Evolutionary conservation across 1,140 invertebrate species (phyloP).

Genomic region (Trachymyrmex septentrionalis): DNA sequence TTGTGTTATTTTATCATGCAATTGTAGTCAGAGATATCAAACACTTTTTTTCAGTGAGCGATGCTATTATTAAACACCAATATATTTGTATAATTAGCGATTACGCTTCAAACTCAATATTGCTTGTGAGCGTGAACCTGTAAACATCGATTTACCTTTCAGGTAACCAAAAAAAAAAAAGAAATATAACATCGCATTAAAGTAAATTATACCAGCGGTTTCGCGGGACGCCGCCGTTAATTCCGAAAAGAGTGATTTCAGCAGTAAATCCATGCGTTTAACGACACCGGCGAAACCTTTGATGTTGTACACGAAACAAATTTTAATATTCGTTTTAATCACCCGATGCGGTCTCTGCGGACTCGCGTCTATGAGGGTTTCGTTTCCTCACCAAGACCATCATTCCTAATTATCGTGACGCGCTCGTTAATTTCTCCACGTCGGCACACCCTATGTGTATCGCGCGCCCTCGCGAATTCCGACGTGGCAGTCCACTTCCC

Average conservation of each 20-base stretch:
- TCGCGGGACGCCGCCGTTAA: not conserved
- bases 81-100: not conserved
- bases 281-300: slow-evolving; percentile 34
- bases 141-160: not conserved
- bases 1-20: no score
- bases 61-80: not conserved
- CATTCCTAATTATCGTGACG: slow-evolving; percentile 53
- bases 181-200: slow-evolving; percentile 14
- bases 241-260: slow-evolving; percentile 51
- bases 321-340: slow-evolving; percentile 43
- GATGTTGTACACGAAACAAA: slow-evolving; percentile 42
- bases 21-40: no score
- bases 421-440: slow-evolving; percentile 66
- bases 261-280: slow-evolving; percentile 32
- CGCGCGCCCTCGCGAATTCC: slow-evolving; percentile 13
- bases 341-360: not conserved
- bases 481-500: not conserved
- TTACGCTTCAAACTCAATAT: not conserved
- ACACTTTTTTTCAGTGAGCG: no score
- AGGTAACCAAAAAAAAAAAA: not conserved
- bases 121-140: not conserved
- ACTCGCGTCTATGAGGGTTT: not conserved
- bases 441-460: slow-evolving; percentile 22
- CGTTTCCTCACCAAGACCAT: slow-evolving; percentile 39
- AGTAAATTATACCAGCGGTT: not conserved